Evolutionary conservation across 2,888 invertebrate species (phyloP), one percentile per base, ranked within the genome.

Genomic region (Tetragnatha montana): DNA sequence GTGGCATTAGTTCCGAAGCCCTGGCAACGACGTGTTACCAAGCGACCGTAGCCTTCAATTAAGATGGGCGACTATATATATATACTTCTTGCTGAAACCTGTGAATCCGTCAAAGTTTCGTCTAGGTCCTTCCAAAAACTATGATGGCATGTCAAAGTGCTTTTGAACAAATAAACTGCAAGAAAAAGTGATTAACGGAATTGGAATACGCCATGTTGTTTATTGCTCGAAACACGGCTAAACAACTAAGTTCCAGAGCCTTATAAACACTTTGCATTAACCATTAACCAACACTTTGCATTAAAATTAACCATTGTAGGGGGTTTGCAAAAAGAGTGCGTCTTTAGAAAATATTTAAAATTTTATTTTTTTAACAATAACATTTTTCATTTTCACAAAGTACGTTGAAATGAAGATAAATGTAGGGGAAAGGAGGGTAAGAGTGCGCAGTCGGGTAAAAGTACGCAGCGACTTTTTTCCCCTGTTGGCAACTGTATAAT

Each of bases 11-110:
- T 88, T 83, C 88, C 71, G 79, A 73, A 22, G 35, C 78, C 88
- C 68, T 88, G 83, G 88, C 88, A 88, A 88, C 88, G 17, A 75
- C 50, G 73, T 68, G 82, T 88, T 68, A 73, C 88, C 73, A 83
- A n/a, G 88, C 78, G 83, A 88, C 88, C 60, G 49, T 78, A 88
- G 79, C 79, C 79, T 88, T 83, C 88, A 88, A 88, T 88, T 88
- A 88, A 88, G 82, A 80, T 71, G 47, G 68, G 74, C 80, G 47
- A 86, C 19, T 60, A n/a, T n/a, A n/a, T n/a, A n/a, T n/a, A n/a
- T n/a, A n/a, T n/a, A 50, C n/a, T 50, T 47, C 19, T 50, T n/a
- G 10, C 51, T 78, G 70, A 12, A 80, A 86, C 78, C 86, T 84
- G 79, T 73, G 60, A 19, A 47, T 60, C 60, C 73, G 73, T n/a